Base-by-base conservation (phyloP, 2,888 invertebrate species). In the Sussaba pulchella region DNA sequence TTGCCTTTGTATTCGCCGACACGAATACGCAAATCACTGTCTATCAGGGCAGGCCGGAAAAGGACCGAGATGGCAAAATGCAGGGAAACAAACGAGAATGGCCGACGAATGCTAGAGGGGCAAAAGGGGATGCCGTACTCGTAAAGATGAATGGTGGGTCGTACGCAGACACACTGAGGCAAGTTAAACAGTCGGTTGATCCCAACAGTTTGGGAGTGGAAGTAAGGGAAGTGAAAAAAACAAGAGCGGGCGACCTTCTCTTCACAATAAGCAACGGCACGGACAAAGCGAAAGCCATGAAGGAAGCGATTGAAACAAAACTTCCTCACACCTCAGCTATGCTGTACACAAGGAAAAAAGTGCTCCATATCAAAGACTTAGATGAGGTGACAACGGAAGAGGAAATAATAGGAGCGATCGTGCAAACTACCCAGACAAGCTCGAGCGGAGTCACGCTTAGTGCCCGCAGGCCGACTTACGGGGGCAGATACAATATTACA, bases 401-500 rank as follows among this genome's bases (percentile, higher is more conserved):
- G 17, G 70, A 82, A 12, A 67, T 82, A 2, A 66, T 5, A 36
- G 69, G 67, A 52, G 74, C 69, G 5, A 17, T 67, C 14, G 17
- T 1, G 6, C 4, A 69, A 17, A 14, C 39, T 6, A 61, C 76
- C 2, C 2, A 24, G 2, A 45, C 66, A 19, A 39, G 45, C 21
- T 43, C 64, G 9, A 81, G 72, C n/a, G 45, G 6, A 5, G 31
- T 84, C n/a, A 80, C 75, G 41, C 80, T 84, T 0, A 76, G 78
- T 43, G 81, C 83, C n/a, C 80, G 84, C 1, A 21, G 83, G 31
- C 84, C 84, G 14, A 73, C 85, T 14, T 83, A 75, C 26, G 84
- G 78, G n/a, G 64, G 61, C 9, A 79, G 43, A 66, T 81, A 82
- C 39, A 85, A 85, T 41, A 80, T 61, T 8, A 83, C 84, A 0